Evolutionary conservation across 64 coral and sea anemone species (phyloP), one percentile per base, ranked within the genome.

Genomic region (Porites lutea): DNA sequence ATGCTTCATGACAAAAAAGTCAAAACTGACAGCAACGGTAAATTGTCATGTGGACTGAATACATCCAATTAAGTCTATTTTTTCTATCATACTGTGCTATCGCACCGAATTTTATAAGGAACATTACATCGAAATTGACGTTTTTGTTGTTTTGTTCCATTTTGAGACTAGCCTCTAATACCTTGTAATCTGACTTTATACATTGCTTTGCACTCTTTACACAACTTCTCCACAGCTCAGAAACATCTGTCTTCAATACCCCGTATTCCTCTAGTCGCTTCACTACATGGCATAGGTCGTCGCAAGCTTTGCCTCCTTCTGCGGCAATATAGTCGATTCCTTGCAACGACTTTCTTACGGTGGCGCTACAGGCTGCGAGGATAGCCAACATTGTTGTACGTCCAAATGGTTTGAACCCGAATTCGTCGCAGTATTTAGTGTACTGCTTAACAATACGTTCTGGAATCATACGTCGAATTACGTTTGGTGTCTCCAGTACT

Each of bases 121-220:
- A 37, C 27, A 37, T 37, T 37, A 37, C 27, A 37, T 37, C 0
- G 27, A 37, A 37, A 37, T 37, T 37, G 27, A 37, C 27, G 27
- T 37, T 37, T 37, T 37, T 37, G 27, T 37, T 37, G 27, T 37
- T 37, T 37, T 37, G 27, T 37, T 37, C 27, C 27, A 37, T 37
- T 37, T 0, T 0, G 27, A 37, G 27, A 37, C 27, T 37, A 37
- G 27, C 27, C 27, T 37, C 27, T 37, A 70, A 21, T 87, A 87
- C 84, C 84, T 87, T 87, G 68, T 70, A 86, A 52, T 86, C 82
- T n/a, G 84, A 73, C 73, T 87, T 87, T 11, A 87, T 27, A 59
- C 73, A 87, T 87, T 67, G 20, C 55, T 87, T 87, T 16, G 84
- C 67, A 2, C 37, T 58, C 27, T 37, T 37, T 37, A 37, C 27